These are phyloP conservation scores for Notospermus geniculatus DNA, from an alignment of 1,140 invertebrate genomes.

Conservation along the genomic window DNA sequence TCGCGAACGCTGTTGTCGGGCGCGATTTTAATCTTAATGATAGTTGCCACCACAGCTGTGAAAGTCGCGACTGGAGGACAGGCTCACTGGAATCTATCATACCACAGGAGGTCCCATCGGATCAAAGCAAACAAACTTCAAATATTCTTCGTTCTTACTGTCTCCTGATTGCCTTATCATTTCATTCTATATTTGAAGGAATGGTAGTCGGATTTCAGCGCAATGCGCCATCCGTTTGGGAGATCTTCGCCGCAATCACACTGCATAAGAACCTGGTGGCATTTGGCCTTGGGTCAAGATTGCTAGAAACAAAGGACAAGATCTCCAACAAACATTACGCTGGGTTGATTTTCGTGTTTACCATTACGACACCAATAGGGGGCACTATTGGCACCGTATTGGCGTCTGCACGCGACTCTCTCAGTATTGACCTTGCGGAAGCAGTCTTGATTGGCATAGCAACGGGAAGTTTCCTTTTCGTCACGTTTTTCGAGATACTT, in stretches of 20 bases:
- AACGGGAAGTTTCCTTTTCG: constrained; percentile 3
- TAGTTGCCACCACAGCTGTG: not conserved
- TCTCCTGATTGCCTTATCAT: constrained; percentile 5
- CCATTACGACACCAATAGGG: not conserved
- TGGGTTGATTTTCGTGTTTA: not conserved
- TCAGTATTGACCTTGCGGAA: not conserved
- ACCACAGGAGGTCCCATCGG: not conserved
- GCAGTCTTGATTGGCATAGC: constrained; percentile 1
- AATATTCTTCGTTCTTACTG: not conserved
- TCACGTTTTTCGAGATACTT: constrained; percentile 5
- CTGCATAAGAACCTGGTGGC: constrained; percentile 4
- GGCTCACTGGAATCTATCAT: not conserved
- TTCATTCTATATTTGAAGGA: constrained; percentile 9
- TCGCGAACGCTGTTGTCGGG: not conserved
- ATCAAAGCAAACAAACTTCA: not conserved
- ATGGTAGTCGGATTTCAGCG: constrained; percentile 8
- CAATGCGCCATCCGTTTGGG: not conserved
- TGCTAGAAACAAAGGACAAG: not conserved
- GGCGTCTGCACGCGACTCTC: not conserved
- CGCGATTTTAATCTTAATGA: not conserved
- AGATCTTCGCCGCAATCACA: not conserved
- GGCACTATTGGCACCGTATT: not conserved
- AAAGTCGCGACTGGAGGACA: not conserved
- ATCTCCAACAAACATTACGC: not conserved
- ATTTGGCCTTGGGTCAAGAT: not conserved